Evolutionary conservation across 2,888 invertebrate genomes (phyloP).

Genomic region (Periphyllus acericola): DNA sequence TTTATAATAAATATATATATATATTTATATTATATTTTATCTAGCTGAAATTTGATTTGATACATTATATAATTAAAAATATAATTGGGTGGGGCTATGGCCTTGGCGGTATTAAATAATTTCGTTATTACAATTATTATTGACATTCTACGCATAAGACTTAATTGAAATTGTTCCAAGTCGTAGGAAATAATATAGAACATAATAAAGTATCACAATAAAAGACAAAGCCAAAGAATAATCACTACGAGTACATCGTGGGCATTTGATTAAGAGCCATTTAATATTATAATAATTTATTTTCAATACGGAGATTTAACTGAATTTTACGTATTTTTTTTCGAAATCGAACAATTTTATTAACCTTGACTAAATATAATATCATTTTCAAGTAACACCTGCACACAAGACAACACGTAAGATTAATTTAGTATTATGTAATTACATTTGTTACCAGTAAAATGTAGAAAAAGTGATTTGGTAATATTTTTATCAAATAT

Average conservation of each 20-base stretch:
- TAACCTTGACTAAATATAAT: too few relatives aligned
- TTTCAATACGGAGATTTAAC: neutral
- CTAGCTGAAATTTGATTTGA: neutral
- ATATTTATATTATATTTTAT: neutral
- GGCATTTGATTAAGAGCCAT: neutral
- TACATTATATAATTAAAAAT: neutral
- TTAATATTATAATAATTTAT: too few relatives aligned
- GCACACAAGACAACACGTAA: too few relatives aligned
- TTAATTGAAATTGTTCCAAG: neutral
- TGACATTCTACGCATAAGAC: neutral
- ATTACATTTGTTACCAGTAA: too few relatives aligned
- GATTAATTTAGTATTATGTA: too few relatives aligned
- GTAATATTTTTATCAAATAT: too few relatives aligned
- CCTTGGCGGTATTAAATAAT: constrained; percentile 36
- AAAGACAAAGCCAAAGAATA: neutral
- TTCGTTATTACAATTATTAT: constrained; percentile 30
- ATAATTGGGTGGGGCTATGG: constrained; percentile 26
- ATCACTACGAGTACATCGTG: neutral
- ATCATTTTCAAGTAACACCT: too few relatives aligned
- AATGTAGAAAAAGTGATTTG: too few relatives aligned
- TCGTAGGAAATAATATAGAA: neutral
- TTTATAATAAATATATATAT: neutral
- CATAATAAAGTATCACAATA: neutral
- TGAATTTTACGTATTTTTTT: neutral
- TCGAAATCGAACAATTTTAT: neutral